Percentiles rank a stretch among this genome's conserved stretches.
Evolutionary conservation across 2,888 invertebrate species (phyloP).

Genomic region (Zygothrica quintamaculata): DNA sequence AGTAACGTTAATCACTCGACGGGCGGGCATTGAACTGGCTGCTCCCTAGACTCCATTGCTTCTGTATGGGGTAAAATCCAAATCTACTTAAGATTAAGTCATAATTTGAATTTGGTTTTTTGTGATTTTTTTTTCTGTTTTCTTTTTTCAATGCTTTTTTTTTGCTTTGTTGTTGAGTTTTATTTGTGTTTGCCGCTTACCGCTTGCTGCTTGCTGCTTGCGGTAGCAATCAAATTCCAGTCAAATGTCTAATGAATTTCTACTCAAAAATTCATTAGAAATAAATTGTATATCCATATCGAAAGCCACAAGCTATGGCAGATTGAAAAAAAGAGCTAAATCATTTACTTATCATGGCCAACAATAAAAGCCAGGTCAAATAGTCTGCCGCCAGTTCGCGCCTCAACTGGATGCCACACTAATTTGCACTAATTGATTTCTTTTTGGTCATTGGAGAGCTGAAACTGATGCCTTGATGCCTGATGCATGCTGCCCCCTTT

Average conservation of each 20-base stretch:
- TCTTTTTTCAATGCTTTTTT: not conserved
- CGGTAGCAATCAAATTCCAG: conserved; percentile 53
- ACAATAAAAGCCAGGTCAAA: conserved; percentile 30
- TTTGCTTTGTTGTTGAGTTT: not conserved
- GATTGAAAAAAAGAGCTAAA: conserved; percentile 36
- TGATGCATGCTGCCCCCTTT: conserved; percentile 7
- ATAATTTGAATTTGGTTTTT: conserved; percentile 40
- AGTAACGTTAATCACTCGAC: conserved; percentile 54
- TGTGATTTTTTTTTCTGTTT: not conserved
- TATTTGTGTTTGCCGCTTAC: not conserved
- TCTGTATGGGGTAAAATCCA: conserved; percentile 46
- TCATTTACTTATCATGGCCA: conserved; percentile 58
- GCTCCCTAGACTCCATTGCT: conserved; percentile 14
- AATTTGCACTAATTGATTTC: conserved; percentile 79
- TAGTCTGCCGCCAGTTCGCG: conserved; percentile 15
- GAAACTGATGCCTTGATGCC: conserved; percentile 28
- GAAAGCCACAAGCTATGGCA: conserved; percentile 51
- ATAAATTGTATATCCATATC: conserved; percentile 67
- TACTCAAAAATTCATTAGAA: conserved; percentile 75
- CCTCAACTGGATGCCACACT: conserved; percentile 49
- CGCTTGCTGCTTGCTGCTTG: no score
- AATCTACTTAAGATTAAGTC: conserved; percentile 79
- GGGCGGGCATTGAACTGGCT: conserved; percentile 30
- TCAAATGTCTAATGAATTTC: conserved; percentile 74
- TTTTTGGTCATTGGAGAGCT: conserved; percentile 28